Percentiles rank a stretch among this genome's conserved stretches.
These are phyloP conservation scores for Abscondita cerata DNA, from an alignment of 2,888 invertebrate species.

Conservation along the genomic window DNA sequence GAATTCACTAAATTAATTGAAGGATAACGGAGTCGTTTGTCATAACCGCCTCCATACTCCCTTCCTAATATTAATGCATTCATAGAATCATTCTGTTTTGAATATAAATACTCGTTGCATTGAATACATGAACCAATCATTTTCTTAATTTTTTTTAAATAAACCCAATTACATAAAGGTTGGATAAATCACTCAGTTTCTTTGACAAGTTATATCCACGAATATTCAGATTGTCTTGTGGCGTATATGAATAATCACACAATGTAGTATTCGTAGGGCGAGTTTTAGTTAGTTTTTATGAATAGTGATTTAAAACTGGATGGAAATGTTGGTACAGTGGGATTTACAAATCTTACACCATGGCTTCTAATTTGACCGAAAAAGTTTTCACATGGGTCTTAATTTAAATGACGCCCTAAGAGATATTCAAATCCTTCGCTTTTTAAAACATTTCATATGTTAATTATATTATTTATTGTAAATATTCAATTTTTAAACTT, in stretches of 20 bases:
- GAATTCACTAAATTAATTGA: no score
- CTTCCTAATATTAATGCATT: neutral
- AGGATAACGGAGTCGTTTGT: no score
- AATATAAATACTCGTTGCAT: neutral
- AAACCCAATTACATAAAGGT: neutral
- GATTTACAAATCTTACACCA: neutral
- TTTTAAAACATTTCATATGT: neutral
- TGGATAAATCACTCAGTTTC: neutral
- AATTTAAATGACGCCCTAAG: neutral
- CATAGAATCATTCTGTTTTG: neutral
- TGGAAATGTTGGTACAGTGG: neutral
- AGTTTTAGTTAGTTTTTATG: neutral
- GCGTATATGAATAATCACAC: neutral
- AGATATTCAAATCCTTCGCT: neutral
- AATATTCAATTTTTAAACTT: no score
- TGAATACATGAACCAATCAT: neutral
- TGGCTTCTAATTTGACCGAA: neutral
- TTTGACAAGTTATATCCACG: neutral
- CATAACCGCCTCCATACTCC: no score
- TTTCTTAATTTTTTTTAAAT: neutral
- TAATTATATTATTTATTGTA: neutral
- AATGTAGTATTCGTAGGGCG: neutral
- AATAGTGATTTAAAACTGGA: neutral
- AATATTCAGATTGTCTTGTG: neutral
- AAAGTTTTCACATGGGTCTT: constrained; percentile 1